Percentiles rank a stretch among this genome's conserved stretches.
These are phyloP conservation scores for Scrobipalpa atriplicella DNA, from an alignment of 2,888 invertebrate species.

Conservation along the genomic window DNA sequence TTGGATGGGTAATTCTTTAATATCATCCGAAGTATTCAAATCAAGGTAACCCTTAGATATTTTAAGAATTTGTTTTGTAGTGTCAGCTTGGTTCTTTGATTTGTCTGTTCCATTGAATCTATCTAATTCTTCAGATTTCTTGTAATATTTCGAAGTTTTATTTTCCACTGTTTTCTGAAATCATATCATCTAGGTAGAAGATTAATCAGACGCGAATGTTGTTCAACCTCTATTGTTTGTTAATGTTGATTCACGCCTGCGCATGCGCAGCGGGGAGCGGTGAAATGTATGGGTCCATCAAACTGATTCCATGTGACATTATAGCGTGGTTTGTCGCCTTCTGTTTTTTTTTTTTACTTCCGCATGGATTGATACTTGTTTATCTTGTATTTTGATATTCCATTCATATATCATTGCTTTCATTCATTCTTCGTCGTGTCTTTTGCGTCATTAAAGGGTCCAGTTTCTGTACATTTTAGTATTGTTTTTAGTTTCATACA, in stretches of 20 bases:
- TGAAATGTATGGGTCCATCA: conserved; percentile 46
- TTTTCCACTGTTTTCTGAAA: conserved; percentile 37
- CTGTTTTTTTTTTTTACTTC: not conserved
- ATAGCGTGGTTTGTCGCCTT: conserved; percentile 40
- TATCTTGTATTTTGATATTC: not conserved
- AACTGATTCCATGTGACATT: conserved; percentile 1
- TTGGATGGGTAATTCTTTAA: conserved; percentile 62
- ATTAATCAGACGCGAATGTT: conserved; percentile 47
- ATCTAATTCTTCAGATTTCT: not conserved
- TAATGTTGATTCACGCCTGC: conserved; percentile 61
- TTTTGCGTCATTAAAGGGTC: no score
- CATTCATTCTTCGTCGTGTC: no score
- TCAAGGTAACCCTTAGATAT: conserved; percentile 26
- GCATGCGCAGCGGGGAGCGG: conserved; percentile 57
- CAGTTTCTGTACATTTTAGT: no score
- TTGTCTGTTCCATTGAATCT: not conserved
- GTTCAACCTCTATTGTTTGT: conserved; percentile 67
- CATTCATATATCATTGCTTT: not conserved
- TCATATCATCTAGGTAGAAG: conserved; percentile 38
- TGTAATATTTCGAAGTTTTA: not conserved
- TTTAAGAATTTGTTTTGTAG: not conserved
- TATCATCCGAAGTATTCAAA: conserved; percentile 38
- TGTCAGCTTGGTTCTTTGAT: not conserved
- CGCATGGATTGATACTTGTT: not conserved
- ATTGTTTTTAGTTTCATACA: no score